Evolutionary conservation across 2,797 vertebrate genomes (phyloP).

Genomic region (Falco novaeseelandiae): DNA sequence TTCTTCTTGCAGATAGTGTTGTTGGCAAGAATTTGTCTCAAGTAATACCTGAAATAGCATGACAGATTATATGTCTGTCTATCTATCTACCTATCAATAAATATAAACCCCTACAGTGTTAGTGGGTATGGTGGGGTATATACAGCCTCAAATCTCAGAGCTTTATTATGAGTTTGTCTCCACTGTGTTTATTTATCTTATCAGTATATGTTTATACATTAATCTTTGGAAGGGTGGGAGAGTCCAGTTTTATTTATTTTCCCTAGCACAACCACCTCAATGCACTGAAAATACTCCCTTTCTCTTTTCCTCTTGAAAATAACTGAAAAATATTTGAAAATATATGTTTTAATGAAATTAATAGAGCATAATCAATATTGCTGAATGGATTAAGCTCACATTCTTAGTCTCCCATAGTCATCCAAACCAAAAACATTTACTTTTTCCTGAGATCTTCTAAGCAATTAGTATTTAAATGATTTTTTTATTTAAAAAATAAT

Average conservation of each 20-base stretch:
- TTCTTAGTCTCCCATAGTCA: neutral
- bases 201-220: neutral
- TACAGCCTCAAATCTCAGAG: neutral
- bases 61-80: neutral
- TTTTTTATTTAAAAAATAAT: neutral
- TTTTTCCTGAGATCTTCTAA: neutral
- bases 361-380: neutral
- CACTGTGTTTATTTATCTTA: neutral
- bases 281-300: neutral
- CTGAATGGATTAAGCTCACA: neutral
- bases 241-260: neutral
- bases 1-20: neutral
- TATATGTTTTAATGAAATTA: neutral
- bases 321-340: neutral
- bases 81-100: no score
- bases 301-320: neutral
- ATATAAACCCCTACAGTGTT: no score
- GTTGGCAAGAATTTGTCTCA: neutral
- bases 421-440: neutral
- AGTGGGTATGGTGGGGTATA: no score
- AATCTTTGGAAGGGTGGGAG: neutral
- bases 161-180: neutral
- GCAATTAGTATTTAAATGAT: neutral
- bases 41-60: neutral
- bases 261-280: neutral